Base-by-base conservation (phyloP, 2,797 vertebrate genomes). In the Enteromius argenteus region DNA sequence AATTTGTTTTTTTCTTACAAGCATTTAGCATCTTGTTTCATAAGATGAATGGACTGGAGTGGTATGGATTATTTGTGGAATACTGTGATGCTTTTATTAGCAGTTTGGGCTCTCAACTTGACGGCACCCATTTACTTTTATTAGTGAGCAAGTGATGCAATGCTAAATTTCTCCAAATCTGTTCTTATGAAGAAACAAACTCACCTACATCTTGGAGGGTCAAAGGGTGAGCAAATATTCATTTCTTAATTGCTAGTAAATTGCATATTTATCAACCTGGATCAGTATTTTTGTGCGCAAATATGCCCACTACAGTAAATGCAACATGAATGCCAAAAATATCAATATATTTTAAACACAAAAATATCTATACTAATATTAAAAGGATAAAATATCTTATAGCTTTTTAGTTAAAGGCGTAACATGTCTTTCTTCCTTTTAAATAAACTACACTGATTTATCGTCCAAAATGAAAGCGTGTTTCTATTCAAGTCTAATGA, bases 401-500 rank as follows among this genome's bases (percentile, higher is more conserved):
- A 68, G 19, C 9, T 68, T 39, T 67, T n/a, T 68, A 39, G 8
- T 39, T 39, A 13, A 67, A 71, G 5, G n/a, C 17, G 68, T n/a
- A 71, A 71, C 68, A 44, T 42, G 0, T 3, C 3, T 32, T 51
- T 21, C 27, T 51, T 21, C 27, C 0, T 51, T 51, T 21, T 74
- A 35, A 74, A 35, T 14, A 74, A 32, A 51, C 46, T 21, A 2
- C 71, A 51, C 27, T 53, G 46, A 35, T 74, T 9, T 30, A 49
- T 30, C 10, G 7, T 30, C 17, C 17, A 53, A 35, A 74, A 74
- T 21, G 19, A 53, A 10, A 3, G 46, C 21, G 17, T 56, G 73
- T 58, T 76, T 58, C 51, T 76, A 88, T 88, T 53, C 23, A 72
- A 53, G 46, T 7, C 68, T 39, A 67, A 89, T 83, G 87, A 86